Evolutionary conservation across 2,113 vertebrate genomes (phyloP).

Genomic region (Tachuris rubrigastra): DNA sequence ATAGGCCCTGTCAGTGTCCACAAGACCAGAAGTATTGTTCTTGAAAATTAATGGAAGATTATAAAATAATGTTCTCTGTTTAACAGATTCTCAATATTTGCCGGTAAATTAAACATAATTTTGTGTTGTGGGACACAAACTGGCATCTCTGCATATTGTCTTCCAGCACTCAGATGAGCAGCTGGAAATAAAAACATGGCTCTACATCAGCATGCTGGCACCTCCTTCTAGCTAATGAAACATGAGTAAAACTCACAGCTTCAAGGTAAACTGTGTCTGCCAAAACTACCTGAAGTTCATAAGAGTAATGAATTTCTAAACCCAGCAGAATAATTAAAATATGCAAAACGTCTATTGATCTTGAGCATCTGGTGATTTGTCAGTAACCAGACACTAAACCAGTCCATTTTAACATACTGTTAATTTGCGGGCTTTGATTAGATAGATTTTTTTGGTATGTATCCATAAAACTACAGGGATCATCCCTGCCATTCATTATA

Average conservation of each 20-base stretch:
- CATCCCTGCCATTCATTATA: neutral
- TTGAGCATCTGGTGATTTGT: constrained; percentile 50
- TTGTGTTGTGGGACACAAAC: neutral
- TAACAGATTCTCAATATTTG: neutral
- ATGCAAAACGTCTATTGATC: constrained; percentile 40
- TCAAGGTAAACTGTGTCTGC: constrained; percentile 29
- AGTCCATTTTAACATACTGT: neutral
- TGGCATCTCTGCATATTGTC: neutral
- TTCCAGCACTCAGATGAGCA: neutral
- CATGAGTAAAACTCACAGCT: neutral
- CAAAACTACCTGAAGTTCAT: constrained; percentile 44
- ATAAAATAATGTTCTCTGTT: neutral
- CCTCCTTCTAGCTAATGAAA: constrained; percentile 4
- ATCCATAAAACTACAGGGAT: neutral
- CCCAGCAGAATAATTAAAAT: constrained; percentile 54
- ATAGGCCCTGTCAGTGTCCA: neutral
- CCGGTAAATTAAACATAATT: neutral
- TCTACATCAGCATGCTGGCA: neutral
- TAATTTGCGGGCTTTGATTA: constrained; percentile 43
- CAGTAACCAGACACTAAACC: constrained; percentile 13
- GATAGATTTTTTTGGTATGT: neutral
- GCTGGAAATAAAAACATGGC: neutral
- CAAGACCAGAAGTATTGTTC: neutral
- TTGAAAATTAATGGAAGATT: neutral
- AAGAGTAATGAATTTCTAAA: constrained; percentile 53